phyloP scores from a whole-genome alignment of 2,113 vertebrate species.

The Oenanthe melanoleuca region DNA sequence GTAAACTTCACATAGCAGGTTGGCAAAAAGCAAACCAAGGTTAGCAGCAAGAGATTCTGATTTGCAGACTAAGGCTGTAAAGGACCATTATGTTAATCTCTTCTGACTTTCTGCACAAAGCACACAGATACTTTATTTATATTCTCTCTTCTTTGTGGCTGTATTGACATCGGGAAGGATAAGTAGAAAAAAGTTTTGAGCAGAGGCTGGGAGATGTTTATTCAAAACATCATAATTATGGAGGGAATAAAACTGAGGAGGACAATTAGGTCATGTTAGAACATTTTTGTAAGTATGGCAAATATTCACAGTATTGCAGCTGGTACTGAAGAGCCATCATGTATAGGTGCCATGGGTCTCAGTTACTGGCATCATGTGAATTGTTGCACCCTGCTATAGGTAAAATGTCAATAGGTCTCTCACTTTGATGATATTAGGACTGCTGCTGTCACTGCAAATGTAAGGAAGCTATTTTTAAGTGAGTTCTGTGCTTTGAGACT shows the following conservation, averaged over 20 bases:
- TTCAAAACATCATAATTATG: not conserved
- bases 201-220: not conserved
- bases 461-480: not conserved
- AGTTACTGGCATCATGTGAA: not conserved
- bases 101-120: not conserved
- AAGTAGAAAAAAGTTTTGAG: not conserved
- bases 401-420: not conserved
- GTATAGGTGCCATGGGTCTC: not conserved
- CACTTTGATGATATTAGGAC: not conserved
- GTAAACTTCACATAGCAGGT: not conserved
- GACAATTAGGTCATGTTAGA: not conserved
- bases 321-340: not conserved
- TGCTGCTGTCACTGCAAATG: not conserved
- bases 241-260: not conserved
- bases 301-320: not conserved
- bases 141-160: not conserved
- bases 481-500: slow-evolving; percentile 3
- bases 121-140: not conserved
- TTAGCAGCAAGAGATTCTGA: not conserved
- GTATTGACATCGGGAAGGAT: not conserved
- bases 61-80: not conserved
- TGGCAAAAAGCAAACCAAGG: not conserved
- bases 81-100: not conserved
- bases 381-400: not conserved
- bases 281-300: not conserved